These are phyloP conservation scores for Eumacrocentrus americanus DNA, from an alignment of 2,888 invertebrate species.

Conservation along the genomic window DNA sequence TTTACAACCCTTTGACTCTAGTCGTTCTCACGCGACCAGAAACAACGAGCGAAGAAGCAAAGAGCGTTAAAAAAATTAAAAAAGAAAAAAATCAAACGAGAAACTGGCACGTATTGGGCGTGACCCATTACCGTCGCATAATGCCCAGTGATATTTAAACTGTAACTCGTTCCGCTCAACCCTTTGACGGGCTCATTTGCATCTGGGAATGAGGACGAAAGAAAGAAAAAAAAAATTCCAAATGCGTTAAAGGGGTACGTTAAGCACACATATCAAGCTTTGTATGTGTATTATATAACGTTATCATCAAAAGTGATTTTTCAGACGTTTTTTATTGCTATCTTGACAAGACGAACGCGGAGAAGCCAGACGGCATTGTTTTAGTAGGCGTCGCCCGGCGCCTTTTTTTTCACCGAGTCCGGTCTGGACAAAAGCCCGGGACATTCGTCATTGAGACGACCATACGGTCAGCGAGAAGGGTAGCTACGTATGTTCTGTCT, in stretches of 20 bases:
- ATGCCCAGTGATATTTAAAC: constrained; percentile 59
- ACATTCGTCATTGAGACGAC: constrained; percentile 44
- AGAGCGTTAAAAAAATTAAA: constrained; percentile 14
- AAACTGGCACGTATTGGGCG: constrained; percentile 46
- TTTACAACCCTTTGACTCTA: constrained; percentile 34
- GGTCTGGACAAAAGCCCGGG: constrained; percentile 40
- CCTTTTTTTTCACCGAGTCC: constrained; percentile 49
- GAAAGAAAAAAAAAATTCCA: constrained; percentile 25
- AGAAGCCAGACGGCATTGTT: constrained; percentile 38
- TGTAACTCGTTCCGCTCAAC: constrained; percentile 54
- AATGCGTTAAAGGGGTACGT: constrained; percentile 24
- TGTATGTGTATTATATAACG: too few relatives aligned
- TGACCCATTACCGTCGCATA: constrained; percentile 56
- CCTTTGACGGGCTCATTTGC: constrained; percentile 56
- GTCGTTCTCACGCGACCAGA: constrained; percentile 45
- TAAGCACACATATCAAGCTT: too few relatives aligned
- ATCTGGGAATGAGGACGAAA: constrained; percentile 40
- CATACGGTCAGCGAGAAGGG: constrained; percentile 41
- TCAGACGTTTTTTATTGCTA: constrained; percentile 5
- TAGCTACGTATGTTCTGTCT: background rate
- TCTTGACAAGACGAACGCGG: constrained; percentile 11
- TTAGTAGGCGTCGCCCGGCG: constrained; percentile 48
- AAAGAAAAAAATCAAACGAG: constrained; percentile 27
- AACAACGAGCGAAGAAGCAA: constrained; percentile 19
- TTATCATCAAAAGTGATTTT: constrained; percentile 12